Evolutionary conservation across 2,888 invertebrate species (phyloP).

Genomic region (Drosophila peninsularis): DNA sequence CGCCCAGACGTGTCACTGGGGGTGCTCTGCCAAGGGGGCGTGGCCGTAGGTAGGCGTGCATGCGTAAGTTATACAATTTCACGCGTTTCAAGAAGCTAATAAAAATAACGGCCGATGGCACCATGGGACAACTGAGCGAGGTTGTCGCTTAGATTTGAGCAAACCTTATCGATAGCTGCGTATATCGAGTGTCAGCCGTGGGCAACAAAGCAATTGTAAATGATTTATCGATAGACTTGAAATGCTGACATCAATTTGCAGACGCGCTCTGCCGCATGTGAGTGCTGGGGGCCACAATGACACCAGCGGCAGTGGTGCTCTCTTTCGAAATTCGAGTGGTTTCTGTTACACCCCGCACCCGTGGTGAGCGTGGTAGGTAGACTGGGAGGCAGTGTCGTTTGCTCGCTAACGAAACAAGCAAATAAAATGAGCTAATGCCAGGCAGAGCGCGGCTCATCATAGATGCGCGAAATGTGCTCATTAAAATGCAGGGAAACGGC

Average conservation of each 20-base stretch:
- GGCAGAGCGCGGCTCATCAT: conserved; percentile 59
- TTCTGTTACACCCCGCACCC: conserved; percentile 32
- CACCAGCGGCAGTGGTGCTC: conserved; percentile 34
- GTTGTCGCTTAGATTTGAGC: conserved; percentile 27
- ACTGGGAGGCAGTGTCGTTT: conserved; percentile 45
- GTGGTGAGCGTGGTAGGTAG: neutral
- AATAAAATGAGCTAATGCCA: conserved; percentile 76
- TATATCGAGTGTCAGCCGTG: conserved; percentile 1
- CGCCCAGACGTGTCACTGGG: conserved; percentile 24
- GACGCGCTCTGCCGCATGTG: neutral
- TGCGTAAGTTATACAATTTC: conserved; percentile 71
- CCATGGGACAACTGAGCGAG: conserved; percentile 40
- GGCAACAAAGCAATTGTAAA: conserved; percentile 1
- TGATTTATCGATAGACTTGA: conserved; percentile 37
- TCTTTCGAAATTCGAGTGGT: conserved; percentile 69
- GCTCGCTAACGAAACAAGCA: conserved; percentile 75
- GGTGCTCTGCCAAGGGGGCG: conserved; percentile 8
- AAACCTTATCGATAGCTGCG: conserved; percentile 6
- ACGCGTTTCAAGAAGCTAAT: conserved; percentile 66
- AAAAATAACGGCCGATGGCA: conserved; percentile 51
- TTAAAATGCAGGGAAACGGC: conserved; percentile 73
- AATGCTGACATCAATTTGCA: conserved; percentile 2
- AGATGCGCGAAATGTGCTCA: conserved; percentile 79
- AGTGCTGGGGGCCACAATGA: conserved; percentile 52
- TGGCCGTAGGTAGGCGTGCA: conserved; percentile 38